Percentiles rank a stretch among this genome's conserved stretches.
phyloP scores from a whole-genome alignment of 2,113 vertebrate species.

The Pantherophis guttatus region DNA sequence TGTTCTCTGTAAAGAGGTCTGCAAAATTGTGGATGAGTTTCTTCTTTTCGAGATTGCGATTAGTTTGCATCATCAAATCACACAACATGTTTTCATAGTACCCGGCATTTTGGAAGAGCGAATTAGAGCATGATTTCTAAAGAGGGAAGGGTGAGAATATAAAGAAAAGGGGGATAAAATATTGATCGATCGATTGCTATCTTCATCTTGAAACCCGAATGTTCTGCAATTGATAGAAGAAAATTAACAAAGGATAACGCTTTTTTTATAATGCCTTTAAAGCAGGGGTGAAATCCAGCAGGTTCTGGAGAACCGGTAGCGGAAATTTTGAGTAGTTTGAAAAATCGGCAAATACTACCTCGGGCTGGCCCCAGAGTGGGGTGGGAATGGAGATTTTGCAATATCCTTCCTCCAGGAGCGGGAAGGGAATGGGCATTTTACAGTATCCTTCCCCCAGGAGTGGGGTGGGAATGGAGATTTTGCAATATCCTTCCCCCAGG shows the following conservation, averaged over 20 bases:
- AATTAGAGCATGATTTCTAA: slow-evolving; percentile 17
- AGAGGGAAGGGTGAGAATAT: background rate
- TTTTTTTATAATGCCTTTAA: background rate
- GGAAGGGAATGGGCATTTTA: too few species aligned
- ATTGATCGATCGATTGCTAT: background rate
- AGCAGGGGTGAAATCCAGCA: background rate
- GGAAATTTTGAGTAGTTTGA: too few species aligned
- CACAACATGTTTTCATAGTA: slow-evolving; percentile 14
- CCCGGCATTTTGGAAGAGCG: background rate
- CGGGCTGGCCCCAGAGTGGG: too few species aligned
- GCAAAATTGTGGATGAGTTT: background rate
- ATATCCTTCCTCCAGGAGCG: too few species aligned
- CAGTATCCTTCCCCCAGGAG: too few species aligned
- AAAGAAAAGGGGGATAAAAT: background rate
- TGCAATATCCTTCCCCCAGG: too few species aligned
- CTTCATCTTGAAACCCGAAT: background rate
- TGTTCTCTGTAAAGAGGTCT: slow-evolving; percentile 32
- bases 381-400: too few species aligned
- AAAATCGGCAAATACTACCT: too few species aligned
- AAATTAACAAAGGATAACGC: background rate
- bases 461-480: too few species aligned
- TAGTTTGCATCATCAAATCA: slow-evolving; percentile 19
- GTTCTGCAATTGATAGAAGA: background rate
- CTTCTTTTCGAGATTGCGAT: background rate
- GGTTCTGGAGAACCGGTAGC: too few species aligned